Conservation (phyloP, 2,888 invertebrate species). For the Drosophila nigricruria region DNA sequence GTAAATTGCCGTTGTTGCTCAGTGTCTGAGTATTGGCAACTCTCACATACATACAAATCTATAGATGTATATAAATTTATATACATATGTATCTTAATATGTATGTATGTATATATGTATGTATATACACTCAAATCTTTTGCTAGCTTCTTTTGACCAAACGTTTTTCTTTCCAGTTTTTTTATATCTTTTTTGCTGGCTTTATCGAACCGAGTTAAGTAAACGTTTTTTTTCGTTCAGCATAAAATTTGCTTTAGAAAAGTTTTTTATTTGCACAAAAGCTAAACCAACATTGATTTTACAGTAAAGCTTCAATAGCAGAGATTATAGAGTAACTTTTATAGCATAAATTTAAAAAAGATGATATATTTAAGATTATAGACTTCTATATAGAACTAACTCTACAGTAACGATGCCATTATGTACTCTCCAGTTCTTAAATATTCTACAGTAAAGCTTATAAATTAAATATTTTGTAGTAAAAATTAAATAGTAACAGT, state of each 20-base stretch:
- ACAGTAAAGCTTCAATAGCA: not conserved
- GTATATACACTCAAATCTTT: slow-evolving; percentile 9
- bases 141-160: slow-evolving; percentile 2
- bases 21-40: slow-evolving; percentile 54
- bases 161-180: not conserved
- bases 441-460: too few species aligned
- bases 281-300: slow-evolving; percentile 8
- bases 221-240: slow-evolving; percentile 7
- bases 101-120: slow-evolving; percentile 2
- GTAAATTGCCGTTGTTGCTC: slow-evolving; percentile 59
- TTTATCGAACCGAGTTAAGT: slow-evolving; percentile 6
- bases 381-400: too few species aligned
- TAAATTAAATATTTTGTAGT: not conserved
- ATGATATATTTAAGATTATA: too few species aligned
- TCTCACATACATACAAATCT: slow-evolving; percentile 11
- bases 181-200: not conserved
- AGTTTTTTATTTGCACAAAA: slow-evolving; percentile 4
- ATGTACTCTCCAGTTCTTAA: too few species aligned
- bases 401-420: not conserved
- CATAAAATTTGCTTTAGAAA: slow-evolving; percentile 7
- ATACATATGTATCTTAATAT: not conserved
- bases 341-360: not conserved
- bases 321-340: not conserved
- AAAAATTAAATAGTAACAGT: not conserved
- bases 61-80: not conserved